These are phyloP conservation scores for Calliopsis andreniformis DNA, from an alignment of 1,140 invertebrate species.

Conservation along the genomic window DNA sequence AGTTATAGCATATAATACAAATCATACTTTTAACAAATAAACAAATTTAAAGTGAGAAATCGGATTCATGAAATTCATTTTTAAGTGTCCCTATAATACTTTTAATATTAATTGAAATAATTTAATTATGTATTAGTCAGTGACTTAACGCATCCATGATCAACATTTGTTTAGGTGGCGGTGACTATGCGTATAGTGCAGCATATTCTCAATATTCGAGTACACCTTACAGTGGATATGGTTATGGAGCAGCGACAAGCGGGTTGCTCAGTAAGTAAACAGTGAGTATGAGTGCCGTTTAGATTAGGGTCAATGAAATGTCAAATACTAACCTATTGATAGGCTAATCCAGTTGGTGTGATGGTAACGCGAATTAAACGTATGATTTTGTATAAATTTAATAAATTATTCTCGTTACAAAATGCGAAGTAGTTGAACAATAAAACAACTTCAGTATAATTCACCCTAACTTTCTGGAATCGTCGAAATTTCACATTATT, in stretches of 20 bases:
- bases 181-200: constrained; percentile 88
- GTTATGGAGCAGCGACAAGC: constrained; percentile 87
- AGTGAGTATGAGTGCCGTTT: constrained; percentile 85
- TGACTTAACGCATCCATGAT: constrained; percentile 46
- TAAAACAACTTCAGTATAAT: neutral
- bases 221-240: constrained; percentile 87
- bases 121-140: too few species aligned
- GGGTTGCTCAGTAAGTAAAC: constrained; percentile 91
- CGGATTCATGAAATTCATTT: too few species aligned
- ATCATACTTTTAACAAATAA: too few species aligned
- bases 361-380: too few species aligned
- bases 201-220: constrained; percentile 89
- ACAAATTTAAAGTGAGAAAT: too few species aligned
- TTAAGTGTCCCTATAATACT: neutral
- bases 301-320: constrained; percentile 74
- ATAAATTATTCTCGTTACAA: neutral
- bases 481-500: constrained; percentile 28
- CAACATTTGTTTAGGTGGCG: constrained; percentile 82
- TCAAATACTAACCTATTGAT: constrained; percentile 37
- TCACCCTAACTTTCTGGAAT: constrained; percentile 34
- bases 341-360: neutral
- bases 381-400: too few species aligned
- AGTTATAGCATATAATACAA: neutral
- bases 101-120: too few species aligned
- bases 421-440: neutral